Conservation (phyloP, 2,797 vertebrate species). For the Erpetoichthys calabaricus region DNA sequence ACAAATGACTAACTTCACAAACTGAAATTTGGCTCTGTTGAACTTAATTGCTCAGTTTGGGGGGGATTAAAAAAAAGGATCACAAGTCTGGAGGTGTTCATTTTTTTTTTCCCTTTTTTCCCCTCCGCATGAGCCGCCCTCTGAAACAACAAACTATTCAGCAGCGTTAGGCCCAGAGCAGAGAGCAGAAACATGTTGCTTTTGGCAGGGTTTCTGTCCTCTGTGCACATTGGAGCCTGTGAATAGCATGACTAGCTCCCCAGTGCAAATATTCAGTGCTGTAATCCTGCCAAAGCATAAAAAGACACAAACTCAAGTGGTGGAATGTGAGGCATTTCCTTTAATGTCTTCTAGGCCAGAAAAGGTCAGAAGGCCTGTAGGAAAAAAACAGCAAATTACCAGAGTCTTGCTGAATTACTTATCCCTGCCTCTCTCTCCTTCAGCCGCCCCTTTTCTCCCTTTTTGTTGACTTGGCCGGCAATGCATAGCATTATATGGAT, state of each 20-base stretch:
- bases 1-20: no score
- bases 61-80: not conserved
- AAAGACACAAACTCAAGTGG: slow-evolving; percentile 51
- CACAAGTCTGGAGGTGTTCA: slow-evolving; percentile 1
- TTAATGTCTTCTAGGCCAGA: slow-evolving; percentile 40
- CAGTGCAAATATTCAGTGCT: slow-evolving; percentile 38
- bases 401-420: slow-evolving; percentile 3
- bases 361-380: slow-evolving; percentile 42
- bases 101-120: slow-evolving; percentile 15
- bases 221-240: slow-evolving; percentile 19
- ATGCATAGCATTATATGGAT: not conserved
- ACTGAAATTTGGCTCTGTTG: no score
- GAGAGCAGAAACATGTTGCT: slow-evolving; percentile 35
- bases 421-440: not conserved
- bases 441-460: not conserved
- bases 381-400: slow-evolving; percentile 9
- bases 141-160: slow-evolving; percentile 40
- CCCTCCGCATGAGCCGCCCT: slow-evolving; percentile 12
- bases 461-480: not conserved
- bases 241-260: slow-evolving; percentile 35
- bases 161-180: slow-evolving; percentile 14
- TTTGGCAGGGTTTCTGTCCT: slow-evolving; percentile 30
- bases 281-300: slow-evolving; percentile 47
- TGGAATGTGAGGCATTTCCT: slow-evolving; percentile 75
- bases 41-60: no score